Percentiles rank a stretch among this genome's conserved stretches.
Evolutionary conservation across 2,113 vertebrate species (phyloP).

Genomic region (Setophaga coronata): DNA sequence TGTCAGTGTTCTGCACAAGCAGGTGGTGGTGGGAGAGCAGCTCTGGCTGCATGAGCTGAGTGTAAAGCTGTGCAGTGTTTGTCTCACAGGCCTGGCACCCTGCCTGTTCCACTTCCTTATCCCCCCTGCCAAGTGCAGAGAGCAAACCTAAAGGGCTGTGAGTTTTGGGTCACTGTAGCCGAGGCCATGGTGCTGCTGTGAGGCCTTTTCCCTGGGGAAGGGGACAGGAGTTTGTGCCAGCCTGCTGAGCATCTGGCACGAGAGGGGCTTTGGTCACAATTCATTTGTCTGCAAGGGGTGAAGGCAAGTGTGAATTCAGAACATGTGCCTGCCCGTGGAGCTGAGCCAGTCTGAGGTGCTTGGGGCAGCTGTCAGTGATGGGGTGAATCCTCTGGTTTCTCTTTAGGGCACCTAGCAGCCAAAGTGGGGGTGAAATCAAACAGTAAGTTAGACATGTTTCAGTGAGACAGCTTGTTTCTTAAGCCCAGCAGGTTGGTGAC

Average conservation of each 20-base stretch:
- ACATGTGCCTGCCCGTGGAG: rapidly evolving
- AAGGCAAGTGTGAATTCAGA: neutral
- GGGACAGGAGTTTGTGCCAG: neutral
- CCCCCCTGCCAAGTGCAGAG: neutral
- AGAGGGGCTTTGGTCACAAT: neutral
- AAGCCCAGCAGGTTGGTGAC: neutral
- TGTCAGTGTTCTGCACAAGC: neutral
- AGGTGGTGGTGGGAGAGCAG: neutral
- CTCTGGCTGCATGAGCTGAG: neutral
- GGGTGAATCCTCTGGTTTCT: neutral
- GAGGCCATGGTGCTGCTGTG: neutral
- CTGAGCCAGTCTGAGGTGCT: neutral
- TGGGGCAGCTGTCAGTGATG: neutral
- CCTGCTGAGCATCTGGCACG: neutral
- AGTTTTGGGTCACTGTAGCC: neutral
- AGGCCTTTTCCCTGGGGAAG: neutral
- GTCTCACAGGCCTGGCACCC: neutral
- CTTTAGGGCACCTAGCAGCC: neutral
- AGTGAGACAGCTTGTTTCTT: neutral
- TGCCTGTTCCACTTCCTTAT: neutral
- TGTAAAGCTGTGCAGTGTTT: neutral
- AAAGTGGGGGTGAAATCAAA: neutral
- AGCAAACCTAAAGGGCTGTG: neutral
- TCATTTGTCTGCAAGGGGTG: neutral
- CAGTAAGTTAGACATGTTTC: neutral